Conservation (phyloP, 2,888 invertebrate genomes). For the Andrena marginata region DNA sequence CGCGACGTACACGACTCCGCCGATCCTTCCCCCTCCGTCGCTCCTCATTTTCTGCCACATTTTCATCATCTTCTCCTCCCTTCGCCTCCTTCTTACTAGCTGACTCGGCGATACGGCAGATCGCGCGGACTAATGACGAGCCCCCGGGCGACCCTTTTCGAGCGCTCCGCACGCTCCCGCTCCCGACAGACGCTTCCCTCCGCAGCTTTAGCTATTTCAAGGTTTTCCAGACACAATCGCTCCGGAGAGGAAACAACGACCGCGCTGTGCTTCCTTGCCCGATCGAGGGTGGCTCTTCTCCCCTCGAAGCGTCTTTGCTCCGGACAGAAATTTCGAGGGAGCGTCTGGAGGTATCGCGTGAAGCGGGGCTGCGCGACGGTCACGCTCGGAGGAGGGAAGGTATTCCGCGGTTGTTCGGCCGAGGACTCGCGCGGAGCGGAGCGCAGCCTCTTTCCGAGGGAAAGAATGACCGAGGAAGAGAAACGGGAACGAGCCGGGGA, state of each 20-base stretch:
- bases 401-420: conserved; percentile 39
- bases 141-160: conserved; percentile 61
- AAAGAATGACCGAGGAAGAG: conserved; percentile 23
- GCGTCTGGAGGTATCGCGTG: conserved; percentile 6
- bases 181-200: conserved; percentile 23
- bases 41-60: conserved; percentile 64
- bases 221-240: conserved; percentile 20
- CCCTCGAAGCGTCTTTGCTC: too few relatives aligned
- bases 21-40: conserved; percentile 10
- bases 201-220: conserved; percentile 35
- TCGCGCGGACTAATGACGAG: conserved; percentile 72
- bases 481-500: conserved; percentile 33
- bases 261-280: too few relatives aligned
- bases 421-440: conserved; percentile 6
- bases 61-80: conserved; percentile 53
- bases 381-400: conserved; percentile 30
- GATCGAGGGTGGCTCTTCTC: too few relatives aligned
- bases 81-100: conserved; percentile 31
- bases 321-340: conserved; percentile 3
- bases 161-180: conserved; percentile 57
- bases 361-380: conserved; percentile 10
- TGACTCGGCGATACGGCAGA: conserved; percentile 66
- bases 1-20: background rate
- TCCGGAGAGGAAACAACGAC: background rate
- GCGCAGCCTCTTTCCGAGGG: background rate